Base-by-base conservation (phyloP, 2,113 vertebrate species). In the Okapia johnstoni region DNA sequence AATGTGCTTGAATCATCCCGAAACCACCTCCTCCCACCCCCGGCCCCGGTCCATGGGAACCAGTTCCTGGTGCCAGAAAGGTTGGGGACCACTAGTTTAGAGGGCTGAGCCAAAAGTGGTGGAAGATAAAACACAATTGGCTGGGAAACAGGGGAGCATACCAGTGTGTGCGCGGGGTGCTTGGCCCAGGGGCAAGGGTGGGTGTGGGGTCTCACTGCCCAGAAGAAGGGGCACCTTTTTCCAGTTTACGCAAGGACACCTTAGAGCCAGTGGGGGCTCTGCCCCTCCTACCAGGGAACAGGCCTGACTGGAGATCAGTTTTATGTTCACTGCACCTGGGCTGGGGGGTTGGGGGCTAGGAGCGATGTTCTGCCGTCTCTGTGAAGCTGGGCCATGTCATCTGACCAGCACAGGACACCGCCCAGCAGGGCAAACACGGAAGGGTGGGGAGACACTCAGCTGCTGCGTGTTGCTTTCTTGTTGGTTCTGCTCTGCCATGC, bases 401-500 rank as follows among this genome's bases (percentile, higher is more conserved):
- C 86, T 26, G 88, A 17, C 36, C 5, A 10, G 92, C 36, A 0
- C n/a, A 8, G 63, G 73, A 15, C 52, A 16, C 46, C 83, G 21
- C 87, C 90, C 61, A 7, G 1, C 1, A 7, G 36, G 2, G 54
- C 28, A 58, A 11, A 50, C 25, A 9, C 0, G 23, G 4, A 40
- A 55, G 66, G 46, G 10, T 0, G 43, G 19, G 30, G 48, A 5
- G 21, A 12, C 0, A 2, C n/a, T 23, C 3, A 0, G 6, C 86
- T 0, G n/a, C 58, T 2, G 0, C 4, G 0, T 40, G 1, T 0
- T 5, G 85, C 36, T 2, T 23, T 6, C n/a, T 17, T 48, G 48
- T 85, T 52, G 15, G 57, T 15, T 63, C 81, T 0, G 0, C 52
- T n/a, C 19, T 11, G 5, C n/a, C 5, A 3, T 2, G 43, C 61